Percentiles rank a stretch among this genome's conserved stretches.
phyloP scores from a whole-genome alignment of 1,140 invertebrate genomes.

The Zaprionus gabonicus region DNA sequence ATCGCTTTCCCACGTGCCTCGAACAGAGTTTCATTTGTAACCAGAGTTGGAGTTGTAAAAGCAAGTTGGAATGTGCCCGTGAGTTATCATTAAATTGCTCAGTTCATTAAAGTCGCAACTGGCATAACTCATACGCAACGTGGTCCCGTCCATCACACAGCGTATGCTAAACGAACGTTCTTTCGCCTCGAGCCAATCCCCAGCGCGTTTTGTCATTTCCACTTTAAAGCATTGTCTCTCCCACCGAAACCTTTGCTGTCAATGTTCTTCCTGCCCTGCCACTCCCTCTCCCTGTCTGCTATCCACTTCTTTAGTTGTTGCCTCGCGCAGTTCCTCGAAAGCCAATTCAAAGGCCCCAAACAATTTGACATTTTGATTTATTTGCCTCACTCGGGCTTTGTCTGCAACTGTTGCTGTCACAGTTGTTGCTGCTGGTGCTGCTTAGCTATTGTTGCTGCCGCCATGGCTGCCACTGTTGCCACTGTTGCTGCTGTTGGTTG shows the following conservation, averaged over 20 bases:
- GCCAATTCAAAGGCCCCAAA: slow-evolving; percentile 56
- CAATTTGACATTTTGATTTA: slow-evolving; percentile 78
- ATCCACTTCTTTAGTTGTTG: not conserved
- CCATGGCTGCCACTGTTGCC: slow-evolving; percentile 13
- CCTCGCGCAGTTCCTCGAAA: slow-evolving; percentile 44
- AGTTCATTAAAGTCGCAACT: slow-evolving; percentile 18
- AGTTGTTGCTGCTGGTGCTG: slow-evolving; percentile 28
- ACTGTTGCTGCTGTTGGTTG: slow-evolving; percentile 53
- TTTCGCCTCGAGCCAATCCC: slow-evolving; percentile 8
- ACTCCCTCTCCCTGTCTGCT: not conserved
- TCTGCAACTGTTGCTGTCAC: slow-evolving; percentile 36
- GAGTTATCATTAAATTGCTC: slow-evolving; percentile 19
- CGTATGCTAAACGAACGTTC: slow-evolving; percentile 2
- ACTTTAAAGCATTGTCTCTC: not conserved
- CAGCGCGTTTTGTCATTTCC: slow-evolving; percentile 11
- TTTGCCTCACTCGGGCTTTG: slow-evolving; percentile 55
- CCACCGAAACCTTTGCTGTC: not conserved
- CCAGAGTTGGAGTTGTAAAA: slow-evolving; percentile 20
- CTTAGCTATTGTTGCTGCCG: not conserved
- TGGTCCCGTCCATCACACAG: slow-evolving; percentile 14
- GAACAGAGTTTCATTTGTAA: not conserved
- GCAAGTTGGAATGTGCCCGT: slow-evolving; percentile 6
- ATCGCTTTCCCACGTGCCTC: not conserved
- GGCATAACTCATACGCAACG: slow-evolving; percentile 51
- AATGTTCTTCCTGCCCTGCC: not conserved